Evolutionary conservation across 2,797 vertebrate genomes (phyloP), one percentile per base, ranked within the genome.

Genomic region (Bradypodion ventrale): DNA sequence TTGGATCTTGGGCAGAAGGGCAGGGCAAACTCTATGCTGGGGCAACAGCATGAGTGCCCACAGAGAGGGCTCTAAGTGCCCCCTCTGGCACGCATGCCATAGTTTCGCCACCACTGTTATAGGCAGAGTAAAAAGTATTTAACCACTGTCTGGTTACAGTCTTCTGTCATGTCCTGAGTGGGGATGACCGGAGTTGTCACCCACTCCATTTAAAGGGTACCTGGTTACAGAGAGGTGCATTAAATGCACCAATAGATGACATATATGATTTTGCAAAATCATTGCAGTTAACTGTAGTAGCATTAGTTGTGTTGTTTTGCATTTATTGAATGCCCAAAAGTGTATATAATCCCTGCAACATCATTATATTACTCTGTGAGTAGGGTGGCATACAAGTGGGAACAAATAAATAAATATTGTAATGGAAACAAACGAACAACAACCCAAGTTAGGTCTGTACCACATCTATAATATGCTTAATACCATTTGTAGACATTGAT

Each of bases 261-360:
- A n/a, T n/a, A n/a, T n/a, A n/a, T n/a, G n/a, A n/a, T 94, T 95
- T 75, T 88, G 90, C 82, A 87, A 94, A 95, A 89, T 88, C 93
- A 88, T 70, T 93, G 88, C 87, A n/a, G n/a, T n/a, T 91, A 85
- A 89, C 87, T 76, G 70, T 93, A 77, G 62, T 73, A 75, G 56
- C 79, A 87, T n/a, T n/a, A n/a, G n/a, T 88, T 89, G 90, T 93
- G 94, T 88, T 90, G 91, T 86, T 90, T 87, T 86, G 90, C 85
- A 83, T 90, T 82, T 15, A 32, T 66, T 66, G n/a, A 88, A 85
- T 87, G 92, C 91, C 92, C 90, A 91, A 94, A 94, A 94, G 92
- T 44, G 73, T 93, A 95, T 94, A 95, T 93, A 89, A 89, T 91
- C 93, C 88, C 90, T 88, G 89, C 80, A 35, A 66, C 65, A 66